Percentiles rank a stretch among this genome's conserved stretches.
Evolutionary conservation across 2,797 vertebrate species (phyloP).

Genomic region (Lycodopsis pacificus): DNA sequence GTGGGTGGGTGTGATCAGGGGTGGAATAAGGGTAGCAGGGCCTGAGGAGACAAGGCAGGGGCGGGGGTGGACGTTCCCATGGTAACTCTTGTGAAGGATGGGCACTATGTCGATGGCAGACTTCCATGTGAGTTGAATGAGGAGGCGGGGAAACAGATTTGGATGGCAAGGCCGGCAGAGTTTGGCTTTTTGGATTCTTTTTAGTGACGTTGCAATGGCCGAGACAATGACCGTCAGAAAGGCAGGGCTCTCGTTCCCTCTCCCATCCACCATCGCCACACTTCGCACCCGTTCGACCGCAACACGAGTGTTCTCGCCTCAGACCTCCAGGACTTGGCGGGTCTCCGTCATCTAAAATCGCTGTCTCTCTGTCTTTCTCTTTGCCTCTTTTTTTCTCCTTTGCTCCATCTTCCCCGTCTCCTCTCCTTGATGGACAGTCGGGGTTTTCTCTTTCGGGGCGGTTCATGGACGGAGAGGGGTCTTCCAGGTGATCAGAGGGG

Average conservation of each 20-base stretch:
- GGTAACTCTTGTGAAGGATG: slow-evolving; percentile 78
- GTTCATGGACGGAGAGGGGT: slow-evolving; percentile 49
- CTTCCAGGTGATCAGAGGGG: slow-evolving; percentile 73
- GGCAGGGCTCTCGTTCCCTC: slow-evolving; percentile 67
- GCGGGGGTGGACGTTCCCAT: slow-evolving; percentile 75
- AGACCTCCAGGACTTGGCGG: slow-evolving; percentile 34
- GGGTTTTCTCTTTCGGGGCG: slow-evolving; percentile 71
- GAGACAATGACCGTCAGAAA: slow-evolving; percentile 70
- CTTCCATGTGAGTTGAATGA: slow-evolving; percentile 68
- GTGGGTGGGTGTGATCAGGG: slow-evolving; percentile 67
- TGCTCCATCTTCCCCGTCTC: slow-evolving; percentile 34
- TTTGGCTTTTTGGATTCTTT: slow-evolving; percentile 82
- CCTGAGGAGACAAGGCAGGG: slow-evolving; percentile 70
- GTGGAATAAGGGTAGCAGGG: slow-evolving; percentile 78
- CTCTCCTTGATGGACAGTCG: slow-evolving; percentile 36
- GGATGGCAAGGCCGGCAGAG: slow-evolving; percentile 78
- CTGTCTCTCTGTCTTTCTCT: slow-evolving; percentile 86
- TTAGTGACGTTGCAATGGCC: slow-evolving; percentile 72
- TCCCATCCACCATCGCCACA: slow-evolving; percentile 69
- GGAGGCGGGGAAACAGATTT: slow-evolving; percentile 70
- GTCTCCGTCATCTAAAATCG: slow-evolving; percentile 88
- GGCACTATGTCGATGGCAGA: slow-evolving; percentile 77
- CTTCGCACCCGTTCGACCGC: slow-evolving; percentile 47
- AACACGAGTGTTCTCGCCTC: slow-evolving; percentile 62
- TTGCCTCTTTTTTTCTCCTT: slow-evolving; percentile 68